These are phyloP conservation scores for Gallinago jamesoni DNA, from an alignment of 2,113 vertebrate species.

Conservation along the genomic window DNA sequence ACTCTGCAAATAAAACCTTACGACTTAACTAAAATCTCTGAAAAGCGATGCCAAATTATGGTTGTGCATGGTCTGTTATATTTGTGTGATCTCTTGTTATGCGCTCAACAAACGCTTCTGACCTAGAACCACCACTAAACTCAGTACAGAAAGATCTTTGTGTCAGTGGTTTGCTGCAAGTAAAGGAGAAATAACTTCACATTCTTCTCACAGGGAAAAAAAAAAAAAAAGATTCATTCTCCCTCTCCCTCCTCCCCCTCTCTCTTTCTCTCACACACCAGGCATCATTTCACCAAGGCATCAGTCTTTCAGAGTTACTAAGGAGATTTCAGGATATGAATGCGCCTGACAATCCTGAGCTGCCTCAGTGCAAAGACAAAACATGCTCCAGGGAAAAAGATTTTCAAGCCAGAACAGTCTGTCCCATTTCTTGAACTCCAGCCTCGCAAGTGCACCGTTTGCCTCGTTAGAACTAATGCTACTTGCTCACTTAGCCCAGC, in stretches of 20 bases:
- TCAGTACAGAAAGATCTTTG: slow-evolving; percentile 49
- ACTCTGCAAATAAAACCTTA: slow-evolving; percentile 52
- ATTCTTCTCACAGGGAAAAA: slow-evolving; percentile 23
- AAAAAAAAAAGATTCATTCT: neutral
- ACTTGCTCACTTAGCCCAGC: slow-evolving; percentile 33
- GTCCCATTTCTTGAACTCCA: slow-evolving; percentile 63
- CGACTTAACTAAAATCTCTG: neutral
- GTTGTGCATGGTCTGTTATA: neutral
- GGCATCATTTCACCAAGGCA: slow-evolving; percentile 53
- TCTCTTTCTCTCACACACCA: slow-evolving; percentile 44
- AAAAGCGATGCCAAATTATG: neutral
- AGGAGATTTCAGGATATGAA: slow-evolving; percentile 58
- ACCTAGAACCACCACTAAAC: slow-evolving; percentile 13
- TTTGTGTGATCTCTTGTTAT: neutral
- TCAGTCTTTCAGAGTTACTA: slow-evolving; percentile 69
- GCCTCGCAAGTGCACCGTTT: slow-evolving; percentile 68
- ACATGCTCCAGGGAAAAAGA: slow-evolving; percentile 65
- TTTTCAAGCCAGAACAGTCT: slow-evolving; percentile 59
- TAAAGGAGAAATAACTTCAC: slow-evolving; percentile 64
- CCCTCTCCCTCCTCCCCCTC: slow-evolving; percentile 22
- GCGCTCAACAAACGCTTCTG: slow-evolving; percentile 24
- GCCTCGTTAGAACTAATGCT: slow-evolving; percentile 64
- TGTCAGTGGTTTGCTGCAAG: slow-evolving; percentile 56
- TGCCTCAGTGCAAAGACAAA: slow-evolving; percentile 78
- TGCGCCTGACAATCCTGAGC: slow-evolving; percentile 70